Percentiles rank a stretch among this genome's conserved stretches.
These are phyloP conservation scores for Odocoileus virginianus DNA, from an alignment of 2,113 vertebrate genomes.

Conservation along the genomic window DNA sequence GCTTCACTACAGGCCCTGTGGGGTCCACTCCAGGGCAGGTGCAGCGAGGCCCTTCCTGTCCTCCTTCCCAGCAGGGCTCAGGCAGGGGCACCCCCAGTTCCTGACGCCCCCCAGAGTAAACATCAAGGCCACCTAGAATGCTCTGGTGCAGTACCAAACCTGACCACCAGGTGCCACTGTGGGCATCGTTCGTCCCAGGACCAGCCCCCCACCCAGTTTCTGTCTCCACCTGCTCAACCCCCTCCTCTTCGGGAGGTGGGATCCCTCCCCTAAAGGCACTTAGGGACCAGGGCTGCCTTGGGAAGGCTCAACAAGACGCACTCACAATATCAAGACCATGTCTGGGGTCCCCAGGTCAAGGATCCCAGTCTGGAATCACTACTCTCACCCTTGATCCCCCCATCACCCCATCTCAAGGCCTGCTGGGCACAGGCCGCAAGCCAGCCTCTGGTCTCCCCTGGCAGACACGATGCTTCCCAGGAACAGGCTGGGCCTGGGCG, in stretches of 20 bases:
- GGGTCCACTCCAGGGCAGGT: not conserved
- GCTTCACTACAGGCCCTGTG: not conserved
- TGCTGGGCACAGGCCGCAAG: not conserved
- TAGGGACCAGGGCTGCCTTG: not conserved
- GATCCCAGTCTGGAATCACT: not conserved
- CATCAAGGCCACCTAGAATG: rapidly evolving
- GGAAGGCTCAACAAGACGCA: not conserved
- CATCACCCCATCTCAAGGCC: no score
- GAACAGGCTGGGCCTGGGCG: not conserved
- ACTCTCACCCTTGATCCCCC: not conserved
- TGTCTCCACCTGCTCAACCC: rapidly evolving
- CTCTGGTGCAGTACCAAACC: rapidly evolving
- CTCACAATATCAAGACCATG: rapidly evolving
- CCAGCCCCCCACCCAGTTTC: not conserved
- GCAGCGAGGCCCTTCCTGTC: not conserved
- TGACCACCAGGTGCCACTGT: constrained; percentile 24
- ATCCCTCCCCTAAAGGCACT: not conserved
- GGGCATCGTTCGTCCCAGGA: rapidly evolving
- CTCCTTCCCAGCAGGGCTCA: not conserved
- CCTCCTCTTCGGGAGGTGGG: rapidly evolving
- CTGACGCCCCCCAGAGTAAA: not conserved
- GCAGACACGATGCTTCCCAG: not conserved
- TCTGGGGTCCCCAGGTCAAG: not conserved
- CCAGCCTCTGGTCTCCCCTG: not conserved
- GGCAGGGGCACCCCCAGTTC: not conserved